These are phyloP conservation scores for Drymonia ruficornis DNA, from an alignment of 2,888 invertebrate species.

Conservation along the genomic window DNA sequence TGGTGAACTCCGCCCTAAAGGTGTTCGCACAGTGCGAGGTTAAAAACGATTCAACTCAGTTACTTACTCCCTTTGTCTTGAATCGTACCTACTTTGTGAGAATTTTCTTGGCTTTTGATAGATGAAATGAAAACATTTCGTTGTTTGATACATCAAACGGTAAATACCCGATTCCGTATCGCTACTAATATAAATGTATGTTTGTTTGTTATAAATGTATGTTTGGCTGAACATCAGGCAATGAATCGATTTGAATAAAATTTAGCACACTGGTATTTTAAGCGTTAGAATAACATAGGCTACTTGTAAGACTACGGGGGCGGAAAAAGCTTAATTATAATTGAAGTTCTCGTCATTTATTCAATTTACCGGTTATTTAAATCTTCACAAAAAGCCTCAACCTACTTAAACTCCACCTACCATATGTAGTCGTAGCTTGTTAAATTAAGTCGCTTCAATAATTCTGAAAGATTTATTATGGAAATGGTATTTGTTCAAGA, in stretches of 20 bases:
- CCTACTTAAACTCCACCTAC: not conserved
- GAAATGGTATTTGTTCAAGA: slow-evolving; percentile 1
- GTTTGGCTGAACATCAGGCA: too few species aligned
- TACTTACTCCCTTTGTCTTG: not conserved
- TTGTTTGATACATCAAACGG: too few species aligned
- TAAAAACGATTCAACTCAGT: slow-evolving; percentile 4
- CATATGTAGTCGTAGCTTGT: slow-evolving; percentile 10
- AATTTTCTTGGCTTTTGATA: not conserved
- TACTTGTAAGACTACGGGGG: too few species aligned
- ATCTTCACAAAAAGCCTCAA: not conserved
- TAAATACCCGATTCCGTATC: too few species aligned
- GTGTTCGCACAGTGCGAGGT: slow-evolving; percentile 6
- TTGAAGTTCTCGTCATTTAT: not conserved
- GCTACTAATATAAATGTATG: too few species aligned
- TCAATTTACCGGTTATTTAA: not conserved
- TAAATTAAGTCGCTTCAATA: slow-evolving; percentile 28
- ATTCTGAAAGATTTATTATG: slow-evolving; percentile 9
- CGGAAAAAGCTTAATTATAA: not conserved
- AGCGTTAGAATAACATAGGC: too few species aligned
- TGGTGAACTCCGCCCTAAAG: too few species aligned
- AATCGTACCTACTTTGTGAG: not conserved
- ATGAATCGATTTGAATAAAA: too few species aligned
- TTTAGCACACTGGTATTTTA: too few species aligned
- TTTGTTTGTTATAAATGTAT: too few species aligned
- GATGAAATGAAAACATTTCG: not conserved